phyloP scores from a whole-genome alignment of 2,113 vertebrate species.

The Strix aluco region DNA sequence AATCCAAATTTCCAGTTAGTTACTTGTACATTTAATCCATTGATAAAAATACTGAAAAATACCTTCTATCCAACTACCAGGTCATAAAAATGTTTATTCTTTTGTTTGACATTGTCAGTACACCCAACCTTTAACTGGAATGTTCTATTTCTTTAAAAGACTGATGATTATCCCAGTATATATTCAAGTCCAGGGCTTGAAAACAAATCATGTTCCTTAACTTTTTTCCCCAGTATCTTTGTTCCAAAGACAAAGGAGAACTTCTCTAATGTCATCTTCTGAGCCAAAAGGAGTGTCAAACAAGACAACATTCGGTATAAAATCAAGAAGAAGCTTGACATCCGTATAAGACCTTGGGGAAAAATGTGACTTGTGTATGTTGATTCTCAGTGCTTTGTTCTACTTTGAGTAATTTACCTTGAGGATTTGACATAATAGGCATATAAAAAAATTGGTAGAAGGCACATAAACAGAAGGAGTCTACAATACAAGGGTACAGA shows the following conservation, averaged over 20 bases:
- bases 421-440: not conserved
- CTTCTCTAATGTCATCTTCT: not conserved
- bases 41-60: not conserved
- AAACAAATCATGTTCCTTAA: not conserved
- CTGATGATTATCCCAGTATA: not conserved
- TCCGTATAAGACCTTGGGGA: not conserved
- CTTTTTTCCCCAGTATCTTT: not conserved
- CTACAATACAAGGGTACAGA: not conserved
- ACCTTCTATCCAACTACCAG: not conserved
- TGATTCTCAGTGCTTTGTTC: not conserved
- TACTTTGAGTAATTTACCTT: conserved; percentile 12
- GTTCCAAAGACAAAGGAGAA: not conserved
- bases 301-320: not conserved
- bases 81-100: not conserved
- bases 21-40: not conserved
- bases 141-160: not conserved
- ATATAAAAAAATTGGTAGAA: not conserved
- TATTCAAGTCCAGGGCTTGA: not conserved
- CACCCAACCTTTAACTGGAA: not conserved
- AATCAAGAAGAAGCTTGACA: not conserved
- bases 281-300: conserved; percentile 17
- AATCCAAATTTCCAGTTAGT: not conserved
- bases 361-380: not conserved
- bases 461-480: not conserved
- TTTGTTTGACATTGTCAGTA: not conserved